phyloP scores from a whole-genome alignment of 2,113 vertebrate genomes.

The Charina bottae region DNA sequence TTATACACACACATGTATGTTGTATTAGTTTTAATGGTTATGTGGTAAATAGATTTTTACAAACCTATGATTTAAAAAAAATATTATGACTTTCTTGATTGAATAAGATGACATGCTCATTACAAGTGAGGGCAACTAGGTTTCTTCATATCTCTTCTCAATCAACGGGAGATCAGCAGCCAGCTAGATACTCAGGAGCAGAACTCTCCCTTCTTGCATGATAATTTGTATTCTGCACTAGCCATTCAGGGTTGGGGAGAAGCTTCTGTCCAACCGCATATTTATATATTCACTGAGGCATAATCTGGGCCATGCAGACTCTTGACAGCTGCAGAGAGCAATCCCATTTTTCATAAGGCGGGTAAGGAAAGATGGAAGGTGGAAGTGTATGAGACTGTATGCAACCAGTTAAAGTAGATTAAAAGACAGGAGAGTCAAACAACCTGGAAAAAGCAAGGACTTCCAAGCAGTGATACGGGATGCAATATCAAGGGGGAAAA shows the following conservation, averaged over 20 bases:
- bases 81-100: not conserved
- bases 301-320: slow-evolving; percentile 45
- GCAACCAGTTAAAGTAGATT: slow-evolving; percentile 26
- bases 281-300: slow-evolving; percentile 73
- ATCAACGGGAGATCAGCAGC: slow-evolving; percentile 38
- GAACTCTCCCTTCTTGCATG: not conserved
- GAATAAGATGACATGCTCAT: not conserved
- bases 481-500: slow-evolving; percentile 25
- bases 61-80: not conserved
- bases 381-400: not conserved
- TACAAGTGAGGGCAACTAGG: slow-evolving; percentile 48
- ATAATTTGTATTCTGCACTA: slow-evolving; percentile 60
- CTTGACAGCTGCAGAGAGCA: slow-evolving; percentile 74
- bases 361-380: slow-evolving; percentile 15
- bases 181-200: not conserved
- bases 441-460: slow-evolving; percentile 48
- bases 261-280: slow-evolving; percentile 57
- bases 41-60: not conserved
- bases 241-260: slow-evolving; percentile 49
- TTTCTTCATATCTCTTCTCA: slow-evolving; percentile 42
- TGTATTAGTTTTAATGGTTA: not conserved
- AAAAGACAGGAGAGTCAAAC: slow-evolving; percentile 5
- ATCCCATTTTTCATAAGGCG: slow-evolving; percentile 72
- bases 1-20: not conserved
- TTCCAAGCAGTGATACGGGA: not conserved